Evolutionary conservation across 2,888 invertebrate species (phyloP).

Genomic region (Cantharis nigra): DNA sequence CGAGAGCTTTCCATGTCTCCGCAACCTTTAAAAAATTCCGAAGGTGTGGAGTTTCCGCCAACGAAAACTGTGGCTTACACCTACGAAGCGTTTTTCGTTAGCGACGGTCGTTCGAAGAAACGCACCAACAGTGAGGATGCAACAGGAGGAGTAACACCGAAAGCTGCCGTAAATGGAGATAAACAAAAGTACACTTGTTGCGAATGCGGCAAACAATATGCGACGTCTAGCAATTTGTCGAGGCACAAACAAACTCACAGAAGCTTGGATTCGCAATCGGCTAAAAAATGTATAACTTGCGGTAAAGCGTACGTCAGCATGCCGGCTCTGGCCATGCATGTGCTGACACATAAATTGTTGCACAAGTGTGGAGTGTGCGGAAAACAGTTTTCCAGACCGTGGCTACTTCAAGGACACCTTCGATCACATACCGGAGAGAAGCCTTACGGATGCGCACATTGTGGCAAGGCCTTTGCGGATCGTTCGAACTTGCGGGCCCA

Average conservation of each 20-base stretch:
- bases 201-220: slow-evolving; percentile 90
- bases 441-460: slow-evolving; percentile 92
- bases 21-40: slow-evolving; percentile 36
- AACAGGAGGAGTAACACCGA: slow-evolving; percentile 8
- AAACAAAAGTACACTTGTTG: slow-evolving; percentile 73
- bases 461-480: slow-evolving; percentile 94
- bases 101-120: slow-evolving; percentile 82
- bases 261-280: slow-evolving; percentile 89
- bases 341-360: slow-evolving; percentile 87
- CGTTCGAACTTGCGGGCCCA: slow-evolving; percentile 91
- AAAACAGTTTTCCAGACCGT: slow-evolving; percentile 94
- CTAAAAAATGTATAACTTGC: slow-evolving; percentile 93
- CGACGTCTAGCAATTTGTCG: slow-evolving; percentile 86
- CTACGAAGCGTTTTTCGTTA: slow-evolving; percentile 90
- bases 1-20: slow-evolving; percentile 41
- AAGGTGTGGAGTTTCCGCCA: slow-evolving; percentile 44
- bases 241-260: slow-evolving; percentile 91
- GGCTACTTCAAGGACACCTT: slow-evolving; percentile 86
- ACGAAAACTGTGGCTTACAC: slow-evolving; percentile 85
- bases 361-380: slow-evolving; percentile 93
- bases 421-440: slow-evolving; percentile 92
- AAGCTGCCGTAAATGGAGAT: slow-evolving; percentile 39
- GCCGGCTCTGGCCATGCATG: slow-evolving; percentile 95
- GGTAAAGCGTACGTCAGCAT: slow-evolving; percentile 96
- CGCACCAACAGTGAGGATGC: slow-evolving; percentile 34